Evolutionary conservation across 2,888 invertebrate species (phyloP), one percentile per base, ranked within the genome.

Genomic region (Papilio protenor): DNA sequence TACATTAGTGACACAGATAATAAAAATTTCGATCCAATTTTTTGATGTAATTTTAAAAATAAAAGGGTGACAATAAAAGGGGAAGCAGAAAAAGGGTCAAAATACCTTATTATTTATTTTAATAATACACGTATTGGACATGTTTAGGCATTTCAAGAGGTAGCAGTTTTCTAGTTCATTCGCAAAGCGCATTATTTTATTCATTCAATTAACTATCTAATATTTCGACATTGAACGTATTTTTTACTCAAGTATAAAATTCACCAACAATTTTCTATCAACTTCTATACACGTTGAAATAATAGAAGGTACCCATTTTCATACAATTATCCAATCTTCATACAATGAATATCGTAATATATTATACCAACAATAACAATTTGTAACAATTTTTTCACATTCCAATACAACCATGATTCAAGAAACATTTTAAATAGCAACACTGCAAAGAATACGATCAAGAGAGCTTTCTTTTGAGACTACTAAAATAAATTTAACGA

Each of bases 81-180:
- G 74, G 75, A 72, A 72, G 45, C 64, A 71, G 71, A 57, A 79
- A 84, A 86, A 85, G 87, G 89, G 87, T 90, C 87, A 90, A 91
- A 90, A 87, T 89, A 90, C 89, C 88, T 89, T 90, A 88, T 88
- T 88, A 87, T 91, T 91, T 91, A 91, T 91, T 91, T 90, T 88
- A 88, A 89, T 87, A 84, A 89, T 88, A 89, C 89, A 90, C 86
- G 88, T 84, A 88, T 88, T 90, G 86, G 90, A 91, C 90, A 90
- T 88, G 87, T 89, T 91, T 90, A 93, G 93, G 92, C 93, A 92
- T 91, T 90, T 85, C 87, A 85, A 89, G 94, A 94, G 94, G 94
- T 94, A 93, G 94, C 91, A 88, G 88, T 92, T 92, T 89, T 86
- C 86, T 90, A 88, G 86, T 84, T 88, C 81, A 81, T 79, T 80